These are phyloP conservation scores for Hirtodrosophila trivittata DNA, from an alignment of 2,888 invertebrate genomes.

Conservation along the genomic window DNA sequence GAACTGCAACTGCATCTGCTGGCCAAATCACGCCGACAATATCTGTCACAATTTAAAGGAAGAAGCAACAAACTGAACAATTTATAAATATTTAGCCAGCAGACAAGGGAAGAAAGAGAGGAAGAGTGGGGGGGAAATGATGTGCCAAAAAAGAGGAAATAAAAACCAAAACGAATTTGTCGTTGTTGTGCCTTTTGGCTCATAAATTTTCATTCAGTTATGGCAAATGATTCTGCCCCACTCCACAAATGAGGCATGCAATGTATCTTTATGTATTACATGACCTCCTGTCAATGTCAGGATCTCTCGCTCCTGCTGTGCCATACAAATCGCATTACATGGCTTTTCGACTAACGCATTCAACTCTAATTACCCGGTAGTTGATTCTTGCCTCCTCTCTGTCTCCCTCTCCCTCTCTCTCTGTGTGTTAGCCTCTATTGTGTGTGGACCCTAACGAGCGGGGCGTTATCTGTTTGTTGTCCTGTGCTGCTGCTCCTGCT, in stretches of 20 bases:
- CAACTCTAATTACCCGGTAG: slow-evolving; percentile 79
- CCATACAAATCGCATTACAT: slow-evolving; percentile 83
- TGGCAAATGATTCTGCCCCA: slow-evolving; percentile 41
- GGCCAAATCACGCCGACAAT: slow-evolving; percentile 51
- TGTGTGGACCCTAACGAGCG: slow-evolving; percentile 44
- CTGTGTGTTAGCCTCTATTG: slow-evolving; percentile 34
- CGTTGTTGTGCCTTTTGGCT: slow-evolving; percentile 64
- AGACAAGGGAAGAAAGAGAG: slow-evolving; percentile 17
- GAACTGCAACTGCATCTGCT: slow-evolving; percentile 28
- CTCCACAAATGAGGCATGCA: slow-evolving; percentile 65
- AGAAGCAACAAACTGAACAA: slow-evolving; percentile 63
- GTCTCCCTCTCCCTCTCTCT: not conserved
- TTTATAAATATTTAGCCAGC: slow-evolving; percentile 81
- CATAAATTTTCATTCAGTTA: slow-evolving; percentile 49
- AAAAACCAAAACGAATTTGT: slow-evolving; percentile 78
- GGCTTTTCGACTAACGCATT: slow-evolving; percentile 79
- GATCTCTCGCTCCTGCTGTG: slow-evolving; percentile 60
- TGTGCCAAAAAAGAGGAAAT: slow-evolving; percentile 46
- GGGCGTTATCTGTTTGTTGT: slow-evolving; percentile 71
- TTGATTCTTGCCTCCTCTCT: slow-evolving; percentile 55
- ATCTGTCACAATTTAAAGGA: slow-evolving; percentile 52
- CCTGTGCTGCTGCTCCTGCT: slow-evolving; percentile 21
- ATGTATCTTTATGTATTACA: slow-evolving; percentile 75
- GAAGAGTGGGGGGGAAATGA: slow-evolving; percentile 43
- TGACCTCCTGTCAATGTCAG: slow-evolving; percentile 40